Percentiles rank a stretch among this genome's conserved stretches.
Evolutionary conservation across 2,888 invertebrate genomes (phyloP).

Genomic region (Subacronicta megacephala): DNA sequence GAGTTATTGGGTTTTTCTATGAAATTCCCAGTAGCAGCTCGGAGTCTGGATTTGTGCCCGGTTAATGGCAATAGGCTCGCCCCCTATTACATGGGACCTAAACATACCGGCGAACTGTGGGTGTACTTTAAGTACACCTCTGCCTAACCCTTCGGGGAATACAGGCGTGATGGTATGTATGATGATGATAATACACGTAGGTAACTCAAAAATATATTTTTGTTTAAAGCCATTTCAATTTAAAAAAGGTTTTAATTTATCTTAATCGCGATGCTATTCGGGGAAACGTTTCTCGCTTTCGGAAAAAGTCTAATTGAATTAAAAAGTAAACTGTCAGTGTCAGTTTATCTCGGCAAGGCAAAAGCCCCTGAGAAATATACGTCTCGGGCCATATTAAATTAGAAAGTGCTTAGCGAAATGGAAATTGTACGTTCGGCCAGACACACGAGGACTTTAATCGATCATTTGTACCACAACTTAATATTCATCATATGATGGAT

Average conservation of each 20-base stretch:
- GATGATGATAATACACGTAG: too few relatives aligned
- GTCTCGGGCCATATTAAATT: constrained; percentile 58
- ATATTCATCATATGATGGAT: constrained; percentile 70
- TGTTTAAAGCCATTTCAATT: constrained; percentile 10
- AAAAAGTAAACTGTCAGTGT: constrained; percentile 68
- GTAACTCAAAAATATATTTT: neutral
- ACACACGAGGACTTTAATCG: constrained; percentile 72
- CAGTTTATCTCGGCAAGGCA: constrained; percentile 53
- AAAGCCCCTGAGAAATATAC: constrained; percentile 52
- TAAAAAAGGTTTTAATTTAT: constrained; percentile 44
- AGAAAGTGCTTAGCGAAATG: constrained; percentile 67
- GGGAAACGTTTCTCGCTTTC: constrained; percentile 28
- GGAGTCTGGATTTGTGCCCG: too few relatives aligned
- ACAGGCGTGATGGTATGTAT: too few relatives aligned
- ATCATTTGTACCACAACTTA: constrained; percentile 76
- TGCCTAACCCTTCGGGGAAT: too few relatives aligned
- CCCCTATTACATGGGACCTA: too few relatives aligned
- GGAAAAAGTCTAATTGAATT: constrained; percentile 57
- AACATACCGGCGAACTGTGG: too few relatives aligned
- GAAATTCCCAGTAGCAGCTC: too few relatives aligned
- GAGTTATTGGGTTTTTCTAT: too few relatives aligned
- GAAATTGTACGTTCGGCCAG: constrained; percentile 74
- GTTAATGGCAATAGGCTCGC: too few relatives aligned
- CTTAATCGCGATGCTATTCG: constrained; percentile 22
- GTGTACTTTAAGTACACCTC: too few relatives aligned